phyloP scores from a whole-genome alignment of 2,113 vertebrate species.

The Dicaeum eximium region DNA sequence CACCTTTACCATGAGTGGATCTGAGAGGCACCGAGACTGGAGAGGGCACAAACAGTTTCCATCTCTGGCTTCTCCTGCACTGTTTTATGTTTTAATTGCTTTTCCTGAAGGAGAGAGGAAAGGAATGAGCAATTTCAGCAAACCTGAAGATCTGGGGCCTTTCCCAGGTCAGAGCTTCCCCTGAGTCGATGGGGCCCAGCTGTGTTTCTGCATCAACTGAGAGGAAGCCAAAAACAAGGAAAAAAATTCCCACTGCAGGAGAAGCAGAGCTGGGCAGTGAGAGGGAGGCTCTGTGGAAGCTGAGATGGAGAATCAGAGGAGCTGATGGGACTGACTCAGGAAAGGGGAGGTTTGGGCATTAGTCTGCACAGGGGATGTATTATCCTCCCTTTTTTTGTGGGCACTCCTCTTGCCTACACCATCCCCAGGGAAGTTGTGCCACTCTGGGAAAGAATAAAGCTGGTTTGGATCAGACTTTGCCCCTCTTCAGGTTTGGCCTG shows the following conservation, averaged over 20 bases:
- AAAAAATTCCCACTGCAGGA: background rate
- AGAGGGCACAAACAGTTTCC: background rate
- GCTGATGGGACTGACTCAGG: background rate
- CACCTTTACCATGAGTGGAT: background rate
- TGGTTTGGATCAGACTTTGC: background rate
- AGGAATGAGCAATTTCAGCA: conserved; percentile 1
- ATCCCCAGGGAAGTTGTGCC: background rate
- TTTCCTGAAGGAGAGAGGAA: background rate
- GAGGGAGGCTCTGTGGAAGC: background rate
- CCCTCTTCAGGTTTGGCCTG: background rate
- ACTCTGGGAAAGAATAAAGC: background rate
- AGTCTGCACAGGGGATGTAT: rapidly evolving
- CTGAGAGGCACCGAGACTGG: rapidly evolving
- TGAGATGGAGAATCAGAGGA: background rate
- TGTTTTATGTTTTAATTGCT: background rate
- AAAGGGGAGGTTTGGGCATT: background rate
- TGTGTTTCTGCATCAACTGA: background rate
- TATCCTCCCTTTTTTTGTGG: background rate
- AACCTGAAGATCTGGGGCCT: conserved; percentile 1
- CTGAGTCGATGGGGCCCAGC: background rate
- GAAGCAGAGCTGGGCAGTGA: background rate
- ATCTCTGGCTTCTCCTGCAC: background rate
- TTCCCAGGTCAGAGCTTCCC: conserved; percentile 37
- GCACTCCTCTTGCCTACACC: background rate
- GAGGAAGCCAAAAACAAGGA: background rate